A percentile compares a stretch with the other conserved stretches of the same genome.
Evolutionary conservation across 2,888 invertebrate species (phyloP).

Genomic region (Clitarchus hookeri): DNA sequence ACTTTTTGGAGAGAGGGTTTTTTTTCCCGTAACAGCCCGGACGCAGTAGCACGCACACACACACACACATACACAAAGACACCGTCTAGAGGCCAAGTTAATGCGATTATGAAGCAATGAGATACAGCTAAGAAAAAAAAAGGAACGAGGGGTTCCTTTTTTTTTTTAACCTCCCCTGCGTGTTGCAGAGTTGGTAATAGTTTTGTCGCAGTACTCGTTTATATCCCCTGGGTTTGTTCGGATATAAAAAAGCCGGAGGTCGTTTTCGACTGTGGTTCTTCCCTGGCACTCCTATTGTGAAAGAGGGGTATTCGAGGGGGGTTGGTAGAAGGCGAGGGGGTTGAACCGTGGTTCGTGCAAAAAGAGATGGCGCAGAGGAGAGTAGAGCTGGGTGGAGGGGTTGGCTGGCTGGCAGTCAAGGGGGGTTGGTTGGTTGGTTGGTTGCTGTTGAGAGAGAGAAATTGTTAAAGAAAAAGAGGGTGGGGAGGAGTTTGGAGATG

Average conservation of each 20-base stretch:
- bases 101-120: conserved; percentile 10
- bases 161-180: background rate
- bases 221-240: background rate
- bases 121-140: background rate
- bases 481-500: background rate
- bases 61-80: background rate
- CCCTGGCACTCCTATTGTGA: background rate
- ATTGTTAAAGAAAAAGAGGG: background rate
- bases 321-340: background rate
- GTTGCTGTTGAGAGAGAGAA: background rate
- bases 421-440: background rate
- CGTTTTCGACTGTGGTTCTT: background rate
- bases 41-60: background rate
- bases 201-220: conserved; percentile 6
- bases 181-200: conserved; percentile 9
- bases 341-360: background rate
- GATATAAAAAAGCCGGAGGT: background rate
- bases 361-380: background rate
- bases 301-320: background rate
- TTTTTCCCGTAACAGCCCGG: background rate
- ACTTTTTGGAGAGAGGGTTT: background rate
- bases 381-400: no score
- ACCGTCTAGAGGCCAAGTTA: background rate
- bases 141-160: background rate
- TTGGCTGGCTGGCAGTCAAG: background rate